A percentile compares a stretch with the other conserved stretches of the same genome.
These are phyloP conservation scores for Dendrolimus pini DNA, from an alignment of 2,888 invertebrate species.

Conservation along the genomic window DNA sequence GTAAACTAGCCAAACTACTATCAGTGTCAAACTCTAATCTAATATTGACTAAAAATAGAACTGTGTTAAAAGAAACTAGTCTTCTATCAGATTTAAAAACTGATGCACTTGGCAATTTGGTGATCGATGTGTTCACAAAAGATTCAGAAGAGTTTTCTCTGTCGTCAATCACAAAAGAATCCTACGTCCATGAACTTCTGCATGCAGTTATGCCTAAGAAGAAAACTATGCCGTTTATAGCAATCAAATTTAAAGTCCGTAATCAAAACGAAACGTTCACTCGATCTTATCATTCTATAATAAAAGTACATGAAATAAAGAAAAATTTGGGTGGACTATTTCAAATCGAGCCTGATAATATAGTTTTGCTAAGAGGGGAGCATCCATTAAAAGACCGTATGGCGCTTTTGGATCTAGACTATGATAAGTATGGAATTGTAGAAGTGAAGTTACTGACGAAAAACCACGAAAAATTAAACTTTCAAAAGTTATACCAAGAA, in stretches of 20 bases:
- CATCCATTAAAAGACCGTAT: slow-evolving; percentile 55
- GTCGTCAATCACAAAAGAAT: slow-evolving; percentile 56
- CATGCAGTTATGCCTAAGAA: slow-evolving; percentile 56
- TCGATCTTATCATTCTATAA: slow-evolving; percentile 67
- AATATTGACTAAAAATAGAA: slow-evolving; percentile 56
- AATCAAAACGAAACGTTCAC: slow-evolving; percentile 65
- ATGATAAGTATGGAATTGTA: slow-evolving; percentile 65
- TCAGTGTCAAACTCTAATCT: slow-evolving; percentile 53
- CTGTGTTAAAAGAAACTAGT: slow-evolving; percentile 55
- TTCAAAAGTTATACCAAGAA: slow-evolving; percentile 63
- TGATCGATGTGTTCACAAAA: slow-evolving; percentile 63
- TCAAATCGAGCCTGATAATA: slow-evolving; percentile 62
- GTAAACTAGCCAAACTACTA: slow-evolving; percentile 60
- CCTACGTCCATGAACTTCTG: slow-evolving; percentile 57
- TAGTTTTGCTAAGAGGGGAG: slow-evolving; percentile 68
- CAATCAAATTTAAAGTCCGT: slow-evolving; percentile 59
- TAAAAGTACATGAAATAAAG: slow-evolving; percentile 77
- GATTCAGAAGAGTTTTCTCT: slow-evolving; percentile 57
- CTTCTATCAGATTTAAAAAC: slow-evolving; percentile 53
- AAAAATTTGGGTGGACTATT: slow-evolving; percentile 77
- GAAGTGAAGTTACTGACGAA: slow-evolving; percentile 63
- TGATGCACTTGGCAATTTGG: slow-evolving; percentile 52
- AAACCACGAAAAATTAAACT: slow-evolving; percentile 50
- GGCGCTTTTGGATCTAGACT: slow-evolving; percentile 60
- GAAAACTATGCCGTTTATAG: slow-evolving; percentile 59